Percentiles rank a stretch among this genome's conserved stretches.
Evolutionary conservation across 2,888 invertebrate genomes (phyloP).

Genomic region (Scrobipalpa atriplicella): DNA sequence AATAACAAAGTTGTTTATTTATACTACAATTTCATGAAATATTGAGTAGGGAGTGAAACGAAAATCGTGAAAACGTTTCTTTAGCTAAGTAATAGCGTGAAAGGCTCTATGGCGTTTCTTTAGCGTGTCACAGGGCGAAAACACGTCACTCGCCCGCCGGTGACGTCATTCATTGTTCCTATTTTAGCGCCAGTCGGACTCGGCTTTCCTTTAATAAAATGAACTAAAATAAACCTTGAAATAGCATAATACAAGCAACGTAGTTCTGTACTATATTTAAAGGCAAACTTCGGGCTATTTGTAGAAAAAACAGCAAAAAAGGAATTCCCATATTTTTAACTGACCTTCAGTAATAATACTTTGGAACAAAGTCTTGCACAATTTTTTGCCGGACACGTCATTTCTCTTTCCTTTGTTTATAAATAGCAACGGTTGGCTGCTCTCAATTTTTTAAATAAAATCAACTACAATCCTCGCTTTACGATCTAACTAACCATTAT

Average conservation of each 20-base stretch:
- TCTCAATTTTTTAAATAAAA: too few species aligned
- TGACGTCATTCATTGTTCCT: background rate
- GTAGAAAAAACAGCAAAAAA: background rate
- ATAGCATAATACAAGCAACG: background rate
- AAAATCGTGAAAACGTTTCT: constrained; percentile 9
- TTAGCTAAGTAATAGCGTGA: too few species aligned
- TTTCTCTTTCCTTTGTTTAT: too few species aligned
- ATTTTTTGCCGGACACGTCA: too few species aligned
- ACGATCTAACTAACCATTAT: background rate
- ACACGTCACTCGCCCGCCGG: background rate
- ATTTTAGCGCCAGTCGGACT: background rate
- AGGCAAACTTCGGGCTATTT: background rate
- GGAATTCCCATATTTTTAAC: too few species aligned
- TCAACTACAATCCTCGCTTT: too few species aligned
- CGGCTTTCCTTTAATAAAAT: background rate
- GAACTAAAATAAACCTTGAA: too few species aligned
- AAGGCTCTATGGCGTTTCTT: too few species aligned
- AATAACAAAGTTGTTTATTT: background rate
- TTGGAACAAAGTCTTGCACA: too few species aligned
- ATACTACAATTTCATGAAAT: background rate
- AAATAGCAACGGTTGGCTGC: too few species aligned
- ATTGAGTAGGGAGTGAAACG: constrained; percentile 1
- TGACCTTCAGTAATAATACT: too few species aligned
- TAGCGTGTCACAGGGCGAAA: background rate
- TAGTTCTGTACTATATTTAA: background rate